Percentiles rank a stretch among this genome's conserved stretches.
Evolutionary conservation across 2,888 invertebrate species (phyloP).

Genomic region (Rhodophaea formosa): DNA sequence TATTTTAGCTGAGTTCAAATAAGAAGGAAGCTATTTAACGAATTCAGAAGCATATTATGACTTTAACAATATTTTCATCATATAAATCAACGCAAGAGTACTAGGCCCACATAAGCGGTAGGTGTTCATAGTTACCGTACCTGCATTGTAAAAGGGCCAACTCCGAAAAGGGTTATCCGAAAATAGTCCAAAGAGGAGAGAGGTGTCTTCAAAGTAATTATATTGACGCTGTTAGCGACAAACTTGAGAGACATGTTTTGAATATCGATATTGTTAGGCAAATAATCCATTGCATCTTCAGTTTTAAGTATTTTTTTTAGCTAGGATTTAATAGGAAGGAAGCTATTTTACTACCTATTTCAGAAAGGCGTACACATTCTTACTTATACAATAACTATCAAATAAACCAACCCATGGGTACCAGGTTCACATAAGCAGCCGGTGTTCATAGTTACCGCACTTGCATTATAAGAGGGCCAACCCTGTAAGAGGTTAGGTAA

Average conservation of each 20-base stretch:
- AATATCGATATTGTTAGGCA: not conserved
- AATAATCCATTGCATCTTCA: too few species aligned
- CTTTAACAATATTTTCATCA: too few species aligned
- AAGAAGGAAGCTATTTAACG: too few species aligned
- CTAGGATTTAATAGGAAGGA: too few species aligned
- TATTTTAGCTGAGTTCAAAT: too few species aligned
- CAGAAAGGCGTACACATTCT: too few species aligned
- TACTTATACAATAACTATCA: too few species aligned
- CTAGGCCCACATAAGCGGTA: constrained; percentile 28
- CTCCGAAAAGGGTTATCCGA: constrained; percentile 33
- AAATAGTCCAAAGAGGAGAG: constrained; percentile 33
- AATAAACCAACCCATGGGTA: constrained; percentile 11
- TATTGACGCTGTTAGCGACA: constrained; percentile 27
- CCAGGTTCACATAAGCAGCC: constrained; percentile 28
- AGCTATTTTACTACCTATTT: too few species aligned
- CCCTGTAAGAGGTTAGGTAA: constrained; percentile 33
- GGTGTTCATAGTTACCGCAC: constrained; percentile 36
- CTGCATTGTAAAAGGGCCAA: constrained; percentile 26
- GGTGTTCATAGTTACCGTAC: constrained; percentile 36
- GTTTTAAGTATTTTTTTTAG: too few species aligned
- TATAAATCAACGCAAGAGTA: constrained; percentile 9
- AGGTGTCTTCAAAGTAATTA: constrained; percentile 41
- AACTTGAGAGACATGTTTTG: constrained; percentile 15
- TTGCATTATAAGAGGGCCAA: constrained; percentile 22
- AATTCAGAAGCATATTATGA: too few species aligned